phyloP scores from a whole-genome alignment of 2,113 vertebrate genomes.

The Smithornis capensis region DNA sequence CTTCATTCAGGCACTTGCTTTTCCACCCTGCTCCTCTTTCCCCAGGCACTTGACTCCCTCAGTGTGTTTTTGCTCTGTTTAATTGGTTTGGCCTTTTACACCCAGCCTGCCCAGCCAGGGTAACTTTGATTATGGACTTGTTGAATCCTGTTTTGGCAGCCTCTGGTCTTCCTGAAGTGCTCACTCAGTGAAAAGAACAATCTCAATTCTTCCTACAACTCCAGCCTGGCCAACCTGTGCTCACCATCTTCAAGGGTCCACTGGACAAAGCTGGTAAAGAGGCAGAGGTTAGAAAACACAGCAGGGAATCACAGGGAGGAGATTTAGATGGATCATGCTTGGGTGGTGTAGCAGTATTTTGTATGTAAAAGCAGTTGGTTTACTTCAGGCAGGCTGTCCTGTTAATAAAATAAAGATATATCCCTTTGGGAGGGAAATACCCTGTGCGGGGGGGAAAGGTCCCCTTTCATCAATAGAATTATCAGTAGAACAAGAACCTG shows the following conservation, averaged over 20 bases:
- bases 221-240: not conserved
- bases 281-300: not conserved
- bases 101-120: not conserved
- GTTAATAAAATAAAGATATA: not conserved
- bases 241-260: accelerated
- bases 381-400: not conserved
- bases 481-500: not conserved
- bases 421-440: not conserved
- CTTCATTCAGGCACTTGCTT: not conserved
- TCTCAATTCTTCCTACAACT: not conserved
- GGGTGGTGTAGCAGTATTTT: not conserved
- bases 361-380: not conserved
- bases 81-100: not conserved
- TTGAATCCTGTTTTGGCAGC: not conserved
- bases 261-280: not conserved
- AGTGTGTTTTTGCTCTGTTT: not conserved
- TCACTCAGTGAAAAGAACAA: not conserved
- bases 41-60: not conserved
- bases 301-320: not conserved
- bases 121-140: not conserved
- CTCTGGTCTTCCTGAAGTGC: not conserved
- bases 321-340: not conserved
- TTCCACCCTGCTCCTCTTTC: not conserved
- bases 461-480: not conserved
- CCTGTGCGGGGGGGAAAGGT: not conserved